These are phyloP conservation scores for Mola mola DNA, from an alignment of 2,113 vertebrate species.

Conservation along the genomic window DNA sequence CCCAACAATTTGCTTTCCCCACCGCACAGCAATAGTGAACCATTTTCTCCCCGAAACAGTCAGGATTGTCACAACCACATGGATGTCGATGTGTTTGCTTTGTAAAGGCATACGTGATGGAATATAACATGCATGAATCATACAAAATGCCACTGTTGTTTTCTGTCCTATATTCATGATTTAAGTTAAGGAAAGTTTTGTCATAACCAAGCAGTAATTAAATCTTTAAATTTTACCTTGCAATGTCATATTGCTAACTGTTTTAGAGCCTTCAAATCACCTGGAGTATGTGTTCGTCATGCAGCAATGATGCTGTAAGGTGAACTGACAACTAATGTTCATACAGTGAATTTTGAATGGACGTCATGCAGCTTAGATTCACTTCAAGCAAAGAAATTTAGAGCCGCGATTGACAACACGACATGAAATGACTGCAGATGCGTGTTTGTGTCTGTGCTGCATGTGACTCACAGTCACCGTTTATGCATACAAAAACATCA, in stretches of 20 bases:
- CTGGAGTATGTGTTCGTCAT: not conserved
- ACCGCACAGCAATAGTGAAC: slow-evolving; percentile 26
- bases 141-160: too few relatives aligned
- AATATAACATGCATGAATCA: too few relatives aligned
- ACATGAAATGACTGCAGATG: not conserved
- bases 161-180: not conserved
- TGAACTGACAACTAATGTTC: too few relatives aligned
- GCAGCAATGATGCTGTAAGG: not conserved
- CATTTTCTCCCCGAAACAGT: slow-evolving; percentile 31
- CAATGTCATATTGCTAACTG: too few relatives aligned
- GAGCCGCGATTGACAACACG: not conserved
- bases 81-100: not conserved
- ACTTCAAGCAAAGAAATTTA: too few relatives aligned
- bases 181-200: not conserved
- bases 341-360: not conserved
- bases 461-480: slow-evolving; percentile 1
- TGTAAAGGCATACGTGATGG: not conserved
- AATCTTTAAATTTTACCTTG: not conserved
- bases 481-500: not conserved
- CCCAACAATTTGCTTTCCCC: slow-evolving; percentile 56
- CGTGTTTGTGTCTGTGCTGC: not conserved
- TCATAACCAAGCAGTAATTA: not conserved
- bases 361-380: too few relatives aligned
- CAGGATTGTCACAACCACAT: slow-evolving; percentile 22
- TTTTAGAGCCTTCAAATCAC: too few relatives aligned